Conservation (phyloP, 2,888 invertebrate species). For the Ormyrus labotus region DNA sequence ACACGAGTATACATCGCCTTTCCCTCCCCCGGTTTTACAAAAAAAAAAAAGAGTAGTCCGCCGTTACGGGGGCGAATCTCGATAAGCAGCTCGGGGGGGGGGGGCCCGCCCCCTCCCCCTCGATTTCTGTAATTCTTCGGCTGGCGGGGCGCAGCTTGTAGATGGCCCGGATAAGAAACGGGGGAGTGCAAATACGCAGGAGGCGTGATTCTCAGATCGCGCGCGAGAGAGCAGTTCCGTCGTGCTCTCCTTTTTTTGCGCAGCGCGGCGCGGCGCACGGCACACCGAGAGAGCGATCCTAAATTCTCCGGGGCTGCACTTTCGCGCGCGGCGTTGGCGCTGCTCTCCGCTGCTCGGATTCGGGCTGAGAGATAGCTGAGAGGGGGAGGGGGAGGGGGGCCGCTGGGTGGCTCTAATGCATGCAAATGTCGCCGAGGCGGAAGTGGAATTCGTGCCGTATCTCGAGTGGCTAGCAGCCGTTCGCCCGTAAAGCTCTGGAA, state of each 20-base stretch:
- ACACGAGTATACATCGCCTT: too few relatives aligned
- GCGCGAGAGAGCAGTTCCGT: slow-evolving; percentile 13
- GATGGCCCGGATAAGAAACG: slow-evolving; percentile 37
- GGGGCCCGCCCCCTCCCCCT: not conserved
- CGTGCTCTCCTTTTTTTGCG: slow-evolving; percentile 29
- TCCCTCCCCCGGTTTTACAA: too few relatives aligned
- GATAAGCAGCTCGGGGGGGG: slow-evolving; percentile 16
- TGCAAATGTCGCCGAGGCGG: slow-evolving; percentile 68
- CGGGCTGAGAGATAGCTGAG: slow-evolving; percentile 38
- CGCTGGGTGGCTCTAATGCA: slow-evolving; percentile 66
- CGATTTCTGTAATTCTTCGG: slow-evolving; percentile 32
- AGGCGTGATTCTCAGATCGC: slow-evolving; percentile 35
- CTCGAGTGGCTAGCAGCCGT: slow-evolving; percentile 59
- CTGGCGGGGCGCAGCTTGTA: slow-evolving; percentile 22
- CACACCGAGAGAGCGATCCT: slow-evolving; percentile 37
- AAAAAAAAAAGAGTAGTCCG: too few relatives aligned
- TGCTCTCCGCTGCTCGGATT: slow-evolving; percentile 41
- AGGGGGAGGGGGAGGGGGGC: too few relatives aligned
- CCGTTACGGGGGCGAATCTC: slow-evolving; percentile 11
- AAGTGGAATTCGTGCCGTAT: slow-evolving; percentile 72
- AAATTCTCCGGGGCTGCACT: slow-evolving; percentile 54
- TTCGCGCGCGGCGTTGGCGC: slow-evolving; percentile 13
- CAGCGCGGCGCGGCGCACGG: not conserved
- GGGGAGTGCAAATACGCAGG: slow-evolving; percentile 28
- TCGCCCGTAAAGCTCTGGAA: slow-evolving; percentile 45